These are phyloP conservation scores for Lethenteron reissneri DNA, from an alignment of 2,113 vertebrate genomes.

Conservation along the genomic window DNA sequence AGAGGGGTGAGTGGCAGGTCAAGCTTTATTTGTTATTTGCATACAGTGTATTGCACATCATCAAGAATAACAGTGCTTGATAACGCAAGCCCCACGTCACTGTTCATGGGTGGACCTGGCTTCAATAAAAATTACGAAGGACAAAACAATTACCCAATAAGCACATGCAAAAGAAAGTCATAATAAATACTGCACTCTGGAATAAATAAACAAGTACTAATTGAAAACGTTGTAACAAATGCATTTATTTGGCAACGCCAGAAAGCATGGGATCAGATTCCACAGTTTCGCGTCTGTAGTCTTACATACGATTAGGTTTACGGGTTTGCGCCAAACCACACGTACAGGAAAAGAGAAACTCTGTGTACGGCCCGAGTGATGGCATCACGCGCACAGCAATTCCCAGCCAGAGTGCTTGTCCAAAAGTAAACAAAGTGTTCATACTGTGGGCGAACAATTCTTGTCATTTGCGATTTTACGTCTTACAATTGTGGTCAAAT, in stretches of 20 bases:
- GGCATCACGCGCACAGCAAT: no score
- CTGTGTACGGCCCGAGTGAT: no score
- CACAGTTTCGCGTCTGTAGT: no score
- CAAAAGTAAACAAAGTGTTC: no score
- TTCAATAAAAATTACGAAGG: neutral
- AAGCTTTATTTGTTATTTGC: conserved; percentile 6
- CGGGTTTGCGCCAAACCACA: no score
- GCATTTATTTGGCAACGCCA: conserved; percentile 2
- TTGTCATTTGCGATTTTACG: no score
- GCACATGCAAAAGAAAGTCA: neutral
- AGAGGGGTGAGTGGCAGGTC: neutral
- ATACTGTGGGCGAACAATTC: no score
- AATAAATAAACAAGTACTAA: conserved; percentile 2
- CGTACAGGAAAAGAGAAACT: no score
- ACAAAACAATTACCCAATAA: neutral
- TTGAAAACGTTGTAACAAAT: conserved; percentile 1
- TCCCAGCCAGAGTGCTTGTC: no score
- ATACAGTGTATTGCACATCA: conserved; percentile 5
- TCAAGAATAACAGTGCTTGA: conserved; percentile 4
- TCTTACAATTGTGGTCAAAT: no score
- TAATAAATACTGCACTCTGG: conserved; percentile 4
- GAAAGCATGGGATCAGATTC: neutral
- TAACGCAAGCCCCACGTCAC: neutral
- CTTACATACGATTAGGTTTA: no score
- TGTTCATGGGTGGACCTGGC: neutral